phyloP scores from a whole-genome alignment of 2,113 vertebrate species.

The Phasianus colchicus region DNA sequence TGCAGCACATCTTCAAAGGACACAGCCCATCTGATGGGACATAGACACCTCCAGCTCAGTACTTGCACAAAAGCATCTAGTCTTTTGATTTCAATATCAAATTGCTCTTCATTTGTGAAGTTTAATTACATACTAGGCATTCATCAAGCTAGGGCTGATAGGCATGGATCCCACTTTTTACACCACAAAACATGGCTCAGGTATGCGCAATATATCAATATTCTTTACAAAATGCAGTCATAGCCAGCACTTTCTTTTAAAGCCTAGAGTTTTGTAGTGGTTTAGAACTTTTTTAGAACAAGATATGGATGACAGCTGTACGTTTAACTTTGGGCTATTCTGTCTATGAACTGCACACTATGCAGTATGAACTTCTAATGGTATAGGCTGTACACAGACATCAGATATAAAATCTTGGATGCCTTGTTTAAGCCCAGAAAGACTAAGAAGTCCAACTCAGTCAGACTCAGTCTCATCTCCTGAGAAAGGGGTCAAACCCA shows the following conservation, averaged over 20 bases:
- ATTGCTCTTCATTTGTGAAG: neutral
- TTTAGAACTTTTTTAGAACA: neutral
- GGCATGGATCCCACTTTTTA: neutral
- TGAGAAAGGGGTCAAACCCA: neutral
- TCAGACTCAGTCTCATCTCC: neutral
- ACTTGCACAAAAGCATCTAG: accelerated
- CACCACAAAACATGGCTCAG: neutral
- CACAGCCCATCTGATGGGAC: accelerated
- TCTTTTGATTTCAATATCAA: no score
- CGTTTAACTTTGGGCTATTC: neutral
- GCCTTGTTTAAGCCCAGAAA: neutral
- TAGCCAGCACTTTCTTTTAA: neutral
- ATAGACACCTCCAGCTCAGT: neutral
- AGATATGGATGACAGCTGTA: neutral
- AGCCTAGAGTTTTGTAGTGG: neutral
- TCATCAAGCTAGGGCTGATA: neutral
- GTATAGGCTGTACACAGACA: neutral
- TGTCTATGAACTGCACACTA: neutral
- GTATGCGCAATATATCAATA: neutral
- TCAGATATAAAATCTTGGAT: neutral
- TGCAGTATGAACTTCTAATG: neutral
- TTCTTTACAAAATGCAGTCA: neutral
- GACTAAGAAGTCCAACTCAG: neutral
- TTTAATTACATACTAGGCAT: accelerated
- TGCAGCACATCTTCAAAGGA: neutral